Conservation (phyloP, 1,140 invertebrate genomes). For the Cryptotermes secundus region DNA sequence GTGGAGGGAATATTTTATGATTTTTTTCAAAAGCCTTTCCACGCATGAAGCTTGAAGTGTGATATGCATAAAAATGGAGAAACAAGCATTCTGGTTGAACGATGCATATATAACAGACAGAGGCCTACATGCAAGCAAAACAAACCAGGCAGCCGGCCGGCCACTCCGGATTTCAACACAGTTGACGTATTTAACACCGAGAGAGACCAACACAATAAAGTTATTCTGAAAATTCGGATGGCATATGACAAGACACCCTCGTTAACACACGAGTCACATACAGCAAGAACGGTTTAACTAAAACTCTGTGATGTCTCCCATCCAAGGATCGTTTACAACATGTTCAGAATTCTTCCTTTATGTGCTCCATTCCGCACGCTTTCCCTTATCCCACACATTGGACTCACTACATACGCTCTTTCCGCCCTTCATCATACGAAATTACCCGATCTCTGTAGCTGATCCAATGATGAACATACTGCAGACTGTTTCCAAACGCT, state of each 20-base stretch:
- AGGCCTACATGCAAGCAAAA: neutral
- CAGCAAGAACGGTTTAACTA: neutral
- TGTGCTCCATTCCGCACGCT: too few relatives aligned
- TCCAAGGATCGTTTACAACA: too few relatives aligned
- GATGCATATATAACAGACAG: neutral
- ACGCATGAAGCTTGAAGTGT: neutral
- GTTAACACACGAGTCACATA: neutral
- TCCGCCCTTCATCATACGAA: too few relatives aligned
- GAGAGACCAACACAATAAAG: neutral
- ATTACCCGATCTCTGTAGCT: too few relatives aligned
- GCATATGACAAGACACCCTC: neutral
- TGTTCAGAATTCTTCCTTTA: too few relatives aligned
- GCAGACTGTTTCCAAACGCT: too few relatives aligned
- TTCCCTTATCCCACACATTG: too few relatives aligned
- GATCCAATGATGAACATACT: too few relatives aligned
- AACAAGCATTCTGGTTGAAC: neutral
- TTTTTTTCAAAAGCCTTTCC: neutral
- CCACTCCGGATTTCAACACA: neutral
- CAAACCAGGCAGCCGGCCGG: neutral
- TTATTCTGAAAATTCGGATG: neutral
- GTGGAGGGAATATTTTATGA: neutral
- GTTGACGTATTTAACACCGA: neutral
- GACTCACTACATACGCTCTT: too few relatives aligned
- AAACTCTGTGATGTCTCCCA: neutral
- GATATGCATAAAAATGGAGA: neutral